phyloP scores from a whole-genome alignment of 2,888 invertebrate species.

The Zaprionus lineosus region DNA sequence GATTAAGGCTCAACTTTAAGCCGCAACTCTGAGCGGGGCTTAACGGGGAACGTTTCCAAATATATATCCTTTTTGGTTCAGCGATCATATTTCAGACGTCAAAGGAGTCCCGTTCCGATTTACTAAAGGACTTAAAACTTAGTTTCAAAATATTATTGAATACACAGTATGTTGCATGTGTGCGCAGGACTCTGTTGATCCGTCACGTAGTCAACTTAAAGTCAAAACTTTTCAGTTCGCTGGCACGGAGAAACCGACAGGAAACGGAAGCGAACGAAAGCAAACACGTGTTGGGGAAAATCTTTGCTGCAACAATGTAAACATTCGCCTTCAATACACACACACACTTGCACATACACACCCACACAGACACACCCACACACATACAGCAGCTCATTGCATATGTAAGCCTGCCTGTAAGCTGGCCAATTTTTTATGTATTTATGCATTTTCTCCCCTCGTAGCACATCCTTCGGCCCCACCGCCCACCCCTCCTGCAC shows the following conservation, averaged over 20 bases:
- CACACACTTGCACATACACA: conserved; percentile 16
- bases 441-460: conserved; percentile 67
- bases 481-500: conserved; percentile 12
- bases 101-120: too few relatives aligned
- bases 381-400: conserved; percentile 43
- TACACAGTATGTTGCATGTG: not conserved
- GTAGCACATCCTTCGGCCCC: conserved; percentile 33
- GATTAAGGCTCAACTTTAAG: too few relatives aligned
- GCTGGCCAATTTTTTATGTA: conserved; percentile 77
- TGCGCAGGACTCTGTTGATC: conserved; percentile 10
- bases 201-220: conserved; percentile 51
- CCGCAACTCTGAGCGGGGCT: too few relatives aligned
- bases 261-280: conserved; percentile 68
- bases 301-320: conserved; percentile 68
- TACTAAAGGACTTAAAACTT: too few relatives aligned
- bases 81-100: too few relatives aligned
- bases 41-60: too few relatives aligned
- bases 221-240: conserved; percentile 47
- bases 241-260: conserved; percentile 37
- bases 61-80: too few relatives aligned
- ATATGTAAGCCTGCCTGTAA: conserved; percentile 74
- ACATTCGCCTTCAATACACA: conserved; percentile 39
- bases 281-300: conserved; percentile 73
- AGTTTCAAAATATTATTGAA: too few relatives aligned
- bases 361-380: conserved; percentile 2